Evolutionary conservation across 2,888 invertebrate genomes (phyloP).

Genomic region (Epinotia bilunana): DNA sequence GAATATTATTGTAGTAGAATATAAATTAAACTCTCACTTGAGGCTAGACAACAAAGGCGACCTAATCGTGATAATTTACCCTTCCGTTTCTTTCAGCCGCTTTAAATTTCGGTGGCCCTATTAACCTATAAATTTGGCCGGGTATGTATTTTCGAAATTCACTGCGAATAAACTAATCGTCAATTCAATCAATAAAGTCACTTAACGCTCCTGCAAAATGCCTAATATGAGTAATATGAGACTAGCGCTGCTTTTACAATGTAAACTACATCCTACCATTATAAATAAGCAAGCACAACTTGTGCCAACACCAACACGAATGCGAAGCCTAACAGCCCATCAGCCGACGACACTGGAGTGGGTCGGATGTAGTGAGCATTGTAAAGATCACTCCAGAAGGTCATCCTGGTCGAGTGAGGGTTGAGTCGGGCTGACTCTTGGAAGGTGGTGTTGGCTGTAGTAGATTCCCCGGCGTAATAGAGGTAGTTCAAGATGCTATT

Average conservation of each 20-base stretch:
- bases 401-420: slow-evolving; percentile 61
- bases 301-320: slow-evolving; percentile 52
- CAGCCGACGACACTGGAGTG: slow-evolving; percentile 52
- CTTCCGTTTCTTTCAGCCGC: not conserved
- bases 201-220: not conserved
- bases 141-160: not conserved
- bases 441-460: not conserved
- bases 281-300: slow-evolving; percentile 53
- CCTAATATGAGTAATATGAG: not conserved
- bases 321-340: slow-evolving; percentile 48
- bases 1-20: not conserved
- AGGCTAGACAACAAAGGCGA: not conserved
- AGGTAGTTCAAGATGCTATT: slow-evolving; percentile 52
- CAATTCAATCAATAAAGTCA: not conserved
- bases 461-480: slow-evolving; percentile 53
- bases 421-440: slow-evolving; percentile 52
- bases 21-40: not conserved
- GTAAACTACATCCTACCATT: slow-evolving; percentile 29
- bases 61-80: not conserved
- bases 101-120: not conserved
- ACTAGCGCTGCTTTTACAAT: not conserved
- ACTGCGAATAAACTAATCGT: not conserved
- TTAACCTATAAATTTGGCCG: not conserved
- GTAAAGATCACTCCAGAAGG: slow-evolving; percentile 61
- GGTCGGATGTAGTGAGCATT: slow-evolving; percentile 59